Conservation (phyloP, 2,113 vertebrate genomes). For the Dasyornis broadbenti region DNA sequence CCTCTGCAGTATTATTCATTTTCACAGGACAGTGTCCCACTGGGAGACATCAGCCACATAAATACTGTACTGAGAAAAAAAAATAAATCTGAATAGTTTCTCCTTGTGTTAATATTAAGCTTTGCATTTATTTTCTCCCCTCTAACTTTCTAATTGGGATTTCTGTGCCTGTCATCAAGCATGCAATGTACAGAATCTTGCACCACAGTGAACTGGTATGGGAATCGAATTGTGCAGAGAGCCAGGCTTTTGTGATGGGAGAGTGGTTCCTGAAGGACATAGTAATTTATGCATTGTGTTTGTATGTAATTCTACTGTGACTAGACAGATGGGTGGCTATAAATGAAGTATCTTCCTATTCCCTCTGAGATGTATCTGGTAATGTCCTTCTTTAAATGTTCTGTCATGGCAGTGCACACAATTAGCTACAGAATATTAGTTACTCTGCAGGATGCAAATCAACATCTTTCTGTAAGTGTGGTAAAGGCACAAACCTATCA, state of each 20-base stretch:
- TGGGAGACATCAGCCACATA: neutral
- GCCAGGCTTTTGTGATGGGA: neutral
- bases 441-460: slow-evolving; percentile 67
- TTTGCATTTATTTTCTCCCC: neutral
- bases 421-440: slow-evolving; percentile 80
- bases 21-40: neutral
- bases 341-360: slow-evolving; percentile 70
- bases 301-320: slow-evolving; percentile 54
- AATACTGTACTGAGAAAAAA: neutral
- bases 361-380: slow-evolving; percentile 61
- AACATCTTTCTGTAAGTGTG: slow-evolving; percentile 49
- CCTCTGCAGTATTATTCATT: neutral
- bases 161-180: neutral
- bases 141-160: neutral
- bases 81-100: neutral
- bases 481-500: slow-evolving; percentile 45
- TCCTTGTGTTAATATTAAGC: neutral
- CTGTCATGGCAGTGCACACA: slow-evolving; percentile 57
- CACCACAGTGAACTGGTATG: neutral
- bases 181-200: neutral
- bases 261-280: slow-evolving; percentile 68
- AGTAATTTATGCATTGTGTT: slow-evolving; percentile 18
- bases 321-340: slow-evolving; percentile 75
- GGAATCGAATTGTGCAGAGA: neutral
- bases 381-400: slow-evolving; percentile 60